These are phyloP conservation scores for Zoanthus gigantus DNA, from an alignment of 92 coral and sea anemone species.

Conservation along the genomic window DNA sequence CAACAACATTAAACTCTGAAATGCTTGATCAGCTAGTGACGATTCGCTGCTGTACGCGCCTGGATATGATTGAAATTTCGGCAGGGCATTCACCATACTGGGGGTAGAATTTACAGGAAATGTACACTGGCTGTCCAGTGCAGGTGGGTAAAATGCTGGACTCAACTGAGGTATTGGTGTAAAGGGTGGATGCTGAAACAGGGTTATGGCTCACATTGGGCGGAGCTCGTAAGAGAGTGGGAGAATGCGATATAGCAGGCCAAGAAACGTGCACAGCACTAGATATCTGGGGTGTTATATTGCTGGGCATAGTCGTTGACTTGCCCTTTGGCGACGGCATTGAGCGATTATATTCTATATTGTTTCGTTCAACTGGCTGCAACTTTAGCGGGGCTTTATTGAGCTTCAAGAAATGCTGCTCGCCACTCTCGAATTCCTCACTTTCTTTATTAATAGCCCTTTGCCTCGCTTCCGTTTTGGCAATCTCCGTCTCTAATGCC, in stretches of 20 bases:
- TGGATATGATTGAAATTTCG: not conserved
- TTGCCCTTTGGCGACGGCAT: constrained; percentile 14
- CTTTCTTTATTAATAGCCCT: constrained; percentile 42
- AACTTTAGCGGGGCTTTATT: not conserved
- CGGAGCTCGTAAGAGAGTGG: not conserved
- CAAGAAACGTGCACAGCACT: not conserved
- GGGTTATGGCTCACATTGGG: not conserved
- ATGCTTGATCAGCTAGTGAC: not conserved
- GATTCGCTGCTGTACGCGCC: not conserved
- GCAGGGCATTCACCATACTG: not conserved
- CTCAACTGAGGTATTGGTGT: not conserved
- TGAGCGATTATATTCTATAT: not conserved
- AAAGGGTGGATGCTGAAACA: not conserved
- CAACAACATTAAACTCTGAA: not conserved
- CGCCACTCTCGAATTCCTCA: no score
- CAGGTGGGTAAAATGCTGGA: not conserved
- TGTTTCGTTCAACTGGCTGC: not conserved
- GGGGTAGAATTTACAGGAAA: not conserved
- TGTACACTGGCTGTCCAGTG: not conserved
- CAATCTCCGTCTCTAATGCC: constrained; percentile 37
- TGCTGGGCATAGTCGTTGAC: not conserved
- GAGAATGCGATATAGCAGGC: not conserved
- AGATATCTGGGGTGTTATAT: not conserved
- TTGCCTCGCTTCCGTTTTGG: constrained; percentile 40
- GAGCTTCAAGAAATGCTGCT: not conserved